Conservation (phyloP, 1,140 invertebrate species). For the Oppia nitens region DNA sequence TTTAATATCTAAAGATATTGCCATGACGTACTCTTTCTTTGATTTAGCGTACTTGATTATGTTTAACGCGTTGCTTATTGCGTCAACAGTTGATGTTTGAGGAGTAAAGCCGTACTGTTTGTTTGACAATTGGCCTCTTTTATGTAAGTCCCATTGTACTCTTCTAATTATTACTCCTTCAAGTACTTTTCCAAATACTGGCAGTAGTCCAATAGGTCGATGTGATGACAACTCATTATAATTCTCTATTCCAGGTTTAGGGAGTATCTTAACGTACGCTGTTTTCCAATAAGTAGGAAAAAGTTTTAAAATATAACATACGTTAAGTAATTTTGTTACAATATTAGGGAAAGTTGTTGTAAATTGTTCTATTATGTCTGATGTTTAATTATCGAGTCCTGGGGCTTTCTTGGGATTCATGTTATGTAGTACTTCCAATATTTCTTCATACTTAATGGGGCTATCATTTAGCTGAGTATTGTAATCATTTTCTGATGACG, state of each 20-base stretch:
- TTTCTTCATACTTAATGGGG: neutral
- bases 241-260: slow-evolving; percentile 1
- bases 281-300: neutral
- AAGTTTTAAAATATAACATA: neutral
- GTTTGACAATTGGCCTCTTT: neutral
- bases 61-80: neutral
- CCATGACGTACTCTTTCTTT: neutral
- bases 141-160: neutral
- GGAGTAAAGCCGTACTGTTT: neutral
- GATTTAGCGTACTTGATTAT: neutral
- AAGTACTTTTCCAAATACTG: slow-evolving; percentile 4
- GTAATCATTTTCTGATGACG: neutral
- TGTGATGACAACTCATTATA: neutral
- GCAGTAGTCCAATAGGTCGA: slow-evolving; percentile 3
- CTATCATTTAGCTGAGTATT: neutral
- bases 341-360: neutral
- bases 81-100: neutral
- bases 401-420: neutral
- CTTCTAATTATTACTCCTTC: neutral
- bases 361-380: neutral
- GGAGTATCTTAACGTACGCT: slow-evolving; percentile 2
- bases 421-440: neutral
- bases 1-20: slow-evolving; percentile 3
- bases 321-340: neutral
- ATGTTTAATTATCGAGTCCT: neutral